These are phyloP conservation scores for Rhinolophus sinicus DNA, from an alignment of 2,113 vertebrate genomes.

Conservation along the genomic window DNA sequence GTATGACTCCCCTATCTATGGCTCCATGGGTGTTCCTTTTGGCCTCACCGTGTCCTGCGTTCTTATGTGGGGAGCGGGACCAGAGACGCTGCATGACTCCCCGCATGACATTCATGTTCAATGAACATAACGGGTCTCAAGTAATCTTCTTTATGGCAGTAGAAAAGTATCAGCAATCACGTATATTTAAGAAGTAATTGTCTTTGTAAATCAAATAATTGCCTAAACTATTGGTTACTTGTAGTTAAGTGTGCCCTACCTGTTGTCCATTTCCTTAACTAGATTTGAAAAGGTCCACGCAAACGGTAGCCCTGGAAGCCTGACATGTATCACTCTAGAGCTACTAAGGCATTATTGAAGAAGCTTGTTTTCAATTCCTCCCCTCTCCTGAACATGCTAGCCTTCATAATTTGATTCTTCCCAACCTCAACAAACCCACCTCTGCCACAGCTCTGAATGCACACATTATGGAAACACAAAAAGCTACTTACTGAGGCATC, in stretches of 20 bases:
- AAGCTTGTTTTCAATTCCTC: neutral
- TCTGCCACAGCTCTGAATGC: neutral
- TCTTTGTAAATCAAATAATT: constrained; percentile 24
- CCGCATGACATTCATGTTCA: neutral
- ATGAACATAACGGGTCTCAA: neutral
- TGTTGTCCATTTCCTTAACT: neutral
- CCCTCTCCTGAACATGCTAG: neutral
- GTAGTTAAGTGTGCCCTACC: neutral
- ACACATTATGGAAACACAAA: neutral
- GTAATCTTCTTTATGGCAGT: neutral
- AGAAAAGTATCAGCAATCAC: neutral
- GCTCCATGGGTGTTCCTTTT: no score
- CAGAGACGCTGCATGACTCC: no score
- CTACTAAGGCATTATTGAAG: neutral
- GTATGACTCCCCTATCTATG: no score
- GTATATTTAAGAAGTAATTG: constrained; percentile 5
- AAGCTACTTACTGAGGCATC: neutral
- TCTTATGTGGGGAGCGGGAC: no score
- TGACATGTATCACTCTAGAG: neutral
- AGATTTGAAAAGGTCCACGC: neutral
- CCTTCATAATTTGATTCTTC: neutral
- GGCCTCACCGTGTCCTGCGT: no score
- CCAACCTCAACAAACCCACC: neutral
- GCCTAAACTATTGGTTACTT: neutral
- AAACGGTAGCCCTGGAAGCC: neutral